These are phyloP conservation scores for Hapalemur alaotrensis DNA, from an alignment of 2,797 vertebrate genomes.

Conservation along the genomic window DNA sequence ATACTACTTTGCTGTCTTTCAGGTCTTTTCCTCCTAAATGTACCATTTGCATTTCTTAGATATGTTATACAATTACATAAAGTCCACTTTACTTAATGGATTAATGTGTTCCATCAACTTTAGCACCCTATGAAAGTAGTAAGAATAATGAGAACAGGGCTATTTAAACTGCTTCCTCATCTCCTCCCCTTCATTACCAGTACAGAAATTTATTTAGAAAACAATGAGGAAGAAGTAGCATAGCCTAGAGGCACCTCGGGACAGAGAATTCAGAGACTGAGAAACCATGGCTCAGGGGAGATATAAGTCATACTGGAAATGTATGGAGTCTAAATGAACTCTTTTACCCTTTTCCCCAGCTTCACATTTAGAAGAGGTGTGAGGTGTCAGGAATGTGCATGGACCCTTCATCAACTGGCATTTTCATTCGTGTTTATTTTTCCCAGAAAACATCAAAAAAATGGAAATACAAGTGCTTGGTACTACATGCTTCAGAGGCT, in stretches of 20 bases:
- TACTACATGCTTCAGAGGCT: constrained; percentile 53
- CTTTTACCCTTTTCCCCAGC: neutral
- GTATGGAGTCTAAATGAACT: neutral
- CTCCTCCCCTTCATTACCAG: neutral
- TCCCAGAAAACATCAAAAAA: neutral
- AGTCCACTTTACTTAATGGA: neutral
- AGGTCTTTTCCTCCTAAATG: neutral
- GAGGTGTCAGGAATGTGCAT: neutral
- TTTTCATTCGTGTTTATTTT: neutral
- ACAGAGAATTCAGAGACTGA: neutral
- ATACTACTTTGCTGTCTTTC: neutral
- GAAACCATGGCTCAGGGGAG: neutral
- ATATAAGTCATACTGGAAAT: neutral
- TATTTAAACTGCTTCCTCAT: neutral
- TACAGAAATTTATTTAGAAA: neutral
- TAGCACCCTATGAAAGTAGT: neutral
- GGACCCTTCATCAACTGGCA: neutral
- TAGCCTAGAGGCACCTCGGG: neutral
- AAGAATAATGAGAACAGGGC: neutral
- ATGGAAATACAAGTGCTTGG: constrained; percentile 62
- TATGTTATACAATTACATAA: neutral
- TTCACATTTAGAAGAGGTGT: neutral
- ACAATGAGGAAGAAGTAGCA: neutral
- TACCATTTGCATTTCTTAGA: neutral
- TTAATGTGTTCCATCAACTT: neutral